Evolutionary conservation across 2,888 invertebrate species (phyloP), one percentile per base, ranked within the genome.

Genomic region (Caenorhabditis macrosperma): DNA sequence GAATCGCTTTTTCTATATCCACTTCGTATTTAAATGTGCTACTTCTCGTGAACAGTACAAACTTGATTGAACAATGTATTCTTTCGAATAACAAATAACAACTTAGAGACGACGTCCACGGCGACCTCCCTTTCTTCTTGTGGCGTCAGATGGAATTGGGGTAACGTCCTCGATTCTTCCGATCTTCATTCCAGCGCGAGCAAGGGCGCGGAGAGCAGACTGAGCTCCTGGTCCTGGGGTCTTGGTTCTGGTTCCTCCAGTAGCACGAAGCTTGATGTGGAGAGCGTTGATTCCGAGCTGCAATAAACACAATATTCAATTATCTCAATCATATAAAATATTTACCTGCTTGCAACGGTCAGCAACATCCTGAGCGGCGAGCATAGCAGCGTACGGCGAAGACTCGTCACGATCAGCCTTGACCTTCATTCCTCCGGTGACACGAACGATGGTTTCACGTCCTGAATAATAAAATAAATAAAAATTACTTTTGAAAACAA

Each of bases 351-450:
- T 98, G 93, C 98, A 99, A 91, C 96, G 96, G 91, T 99, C 99
- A 88, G 99, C 97, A 78, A 99, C 99, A 93, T 99, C 99, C 93
- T 99, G 98, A 86, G 98, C 98, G 89, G 99, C 99, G 93, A 99
- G 96, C 99, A 99, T 99, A 94, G 99, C 99, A 90, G 99, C 99
- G 91, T 99, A 99, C 57, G 99, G 99, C 55, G 98, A 98, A 84
- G 99, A 96, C 93, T 99, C 99, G 92, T 99, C 99, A 93, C 99
- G 94, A 93, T 99, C 99, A 89, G 99, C 99, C 93, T 99, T 99
- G 55, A 99, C 99, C 93, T 99, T 99, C 99, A 99, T 99, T 74
- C 93, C 93, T 85, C 93, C 93, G 88, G 99, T 99, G 67, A 99
- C 96, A 91, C 98, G 91, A 41, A 91, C 92, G 84, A 93, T 93